Conservation (phyloP, 2,888 invertebrate genomes). For the Octodonta nipae region DNA sequence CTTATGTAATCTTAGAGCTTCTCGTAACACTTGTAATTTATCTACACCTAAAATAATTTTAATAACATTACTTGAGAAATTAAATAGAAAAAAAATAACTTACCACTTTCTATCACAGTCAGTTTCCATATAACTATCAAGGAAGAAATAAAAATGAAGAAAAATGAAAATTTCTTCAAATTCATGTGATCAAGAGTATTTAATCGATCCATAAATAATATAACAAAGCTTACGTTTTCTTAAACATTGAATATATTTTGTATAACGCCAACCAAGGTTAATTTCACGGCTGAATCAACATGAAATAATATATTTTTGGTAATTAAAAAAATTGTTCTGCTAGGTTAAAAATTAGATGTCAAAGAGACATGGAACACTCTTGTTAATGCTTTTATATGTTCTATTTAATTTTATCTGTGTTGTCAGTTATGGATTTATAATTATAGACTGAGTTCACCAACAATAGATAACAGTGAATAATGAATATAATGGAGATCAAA, state of each 20-base stretch:
- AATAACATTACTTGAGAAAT: neutral
- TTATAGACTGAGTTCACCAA: no score
- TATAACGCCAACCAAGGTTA: no score
- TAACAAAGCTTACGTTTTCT: neutral
- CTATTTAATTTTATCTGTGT: no score
- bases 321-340: no score
- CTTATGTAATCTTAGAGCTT: conserved; percentile 26
- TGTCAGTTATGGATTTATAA: no score
- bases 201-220: neutral
- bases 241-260: neutral
- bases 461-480: no score
- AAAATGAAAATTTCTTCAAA: conserved; percentile 18
- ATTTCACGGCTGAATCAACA: no score
- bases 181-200: conserved; percentile 12
- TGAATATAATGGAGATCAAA: no score
- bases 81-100: conserved; percentile 5
- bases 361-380: no score
- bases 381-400: no score
- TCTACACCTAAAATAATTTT: conserved; percentile 22
- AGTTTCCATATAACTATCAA: conserved; percentile 25
- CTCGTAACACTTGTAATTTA: conserved; percentile 23
- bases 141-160: conserved; percentile 21
- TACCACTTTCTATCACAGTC: conserved; percentile 19
- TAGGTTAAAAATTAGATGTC: no score
- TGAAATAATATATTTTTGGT: no score